Percentiles rank a stretch among this genome's conserved stretches.
Conservation (phyloP, 2,113 vertebrate species). For the Heterocephalus glaber region DNA sequence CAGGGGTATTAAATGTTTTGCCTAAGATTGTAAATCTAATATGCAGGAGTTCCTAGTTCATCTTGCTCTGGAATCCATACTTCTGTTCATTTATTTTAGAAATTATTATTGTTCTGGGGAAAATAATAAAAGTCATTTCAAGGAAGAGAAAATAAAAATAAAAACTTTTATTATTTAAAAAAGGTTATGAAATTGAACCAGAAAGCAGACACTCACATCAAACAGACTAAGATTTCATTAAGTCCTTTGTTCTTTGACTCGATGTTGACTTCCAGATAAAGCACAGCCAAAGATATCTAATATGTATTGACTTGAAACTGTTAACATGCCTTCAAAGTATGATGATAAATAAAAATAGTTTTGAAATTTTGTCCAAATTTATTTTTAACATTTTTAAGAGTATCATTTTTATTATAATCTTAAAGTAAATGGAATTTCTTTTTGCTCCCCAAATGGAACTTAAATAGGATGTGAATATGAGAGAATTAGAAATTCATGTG, state of each 20-base stretch:
- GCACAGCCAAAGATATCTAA: background rate
- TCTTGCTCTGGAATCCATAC: background rate
- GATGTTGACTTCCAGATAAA: conserved; percentile 1
- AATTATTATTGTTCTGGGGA: conserved; percentile 43
- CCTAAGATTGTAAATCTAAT: background rate
- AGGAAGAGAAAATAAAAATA: background rate
- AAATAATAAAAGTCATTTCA: conserved; percentile 13
- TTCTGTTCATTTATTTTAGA: conserved; percentile 35
- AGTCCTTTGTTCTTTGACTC: background rate
- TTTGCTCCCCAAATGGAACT: background rate
- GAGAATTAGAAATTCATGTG: background rate
- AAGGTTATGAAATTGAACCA: conserved; percentile 32
- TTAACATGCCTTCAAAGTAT: background rate
- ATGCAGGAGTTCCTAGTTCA: background rate
- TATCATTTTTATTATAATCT: conserved; percentile 10
- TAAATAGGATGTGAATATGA: background rate
- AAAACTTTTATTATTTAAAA: conserved; percentile 38
- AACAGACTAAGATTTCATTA: background rate
- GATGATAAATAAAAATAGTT: background rate
- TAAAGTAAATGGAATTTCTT: background rate
- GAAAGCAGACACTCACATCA: background rate
- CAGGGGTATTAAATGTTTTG: background rate
- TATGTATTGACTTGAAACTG: background rate
- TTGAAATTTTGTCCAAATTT: background rate
- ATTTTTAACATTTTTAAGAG: conserved; percentile 38